Percentiles rank a stretch among this genome's conserved stretches.
Evolutionary conservation across 2,888 invertebrate species (phyloP).

Genomic region (Thecophora atra): DNA sequence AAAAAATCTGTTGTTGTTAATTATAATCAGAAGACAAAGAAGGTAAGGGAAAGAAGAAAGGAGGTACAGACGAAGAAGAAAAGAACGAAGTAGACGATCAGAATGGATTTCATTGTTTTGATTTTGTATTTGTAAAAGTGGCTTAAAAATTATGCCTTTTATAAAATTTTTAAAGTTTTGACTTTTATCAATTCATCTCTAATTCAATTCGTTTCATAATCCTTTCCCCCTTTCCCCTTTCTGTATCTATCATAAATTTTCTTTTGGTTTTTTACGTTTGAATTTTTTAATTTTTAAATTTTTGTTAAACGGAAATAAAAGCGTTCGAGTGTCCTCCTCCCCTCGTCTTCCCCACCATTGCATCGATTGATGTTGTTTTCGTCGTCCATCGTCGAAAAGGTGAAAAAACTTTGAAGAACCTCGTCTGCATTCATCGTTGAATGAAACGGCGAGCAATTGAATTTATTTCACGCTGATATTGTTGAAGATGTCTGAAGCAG

Average conservation of each 20-base stretch:
- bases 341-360: too few relatives aligned
- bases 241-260: background rate
- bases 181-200: background rate
- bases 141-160: conserved; percentile 44
- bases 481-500: conserved; percentile 10
- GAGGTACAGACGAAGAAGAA: conserved; percentile 35
- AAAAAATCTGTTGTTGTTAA: too few relatives aligned
- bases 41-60: conserved; percentile 11
- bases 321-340: conserved; percentile 18
- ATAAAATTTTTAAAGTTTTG: too few relatives aligned
- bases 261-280: background rate
- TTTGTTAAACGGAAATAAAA: conserved; percentile 41
- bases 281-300: too few relatives aligned
- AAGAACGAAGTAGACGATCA: background rate
- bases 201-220: conserved; percentile 32
- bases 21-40: background rate
- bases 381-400: background rate
- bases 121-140: too few relatives aligned
- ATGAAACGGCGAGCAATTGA: conserved; percentile 1
- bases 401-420: background rate
- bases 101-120: too few relatives aligned
- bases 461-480: conserved; percentile 3
- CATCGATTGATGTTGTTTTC: background rate
- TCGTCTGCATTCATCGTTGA: background rate
- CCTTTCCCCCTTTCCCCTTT: conserved; percentile 19